Evolutionary conservation across 2,888 invertebrate species (phyloP), one percentile per base, ranked within the genome.

Genomic region (Andrena minutula): DNA sequence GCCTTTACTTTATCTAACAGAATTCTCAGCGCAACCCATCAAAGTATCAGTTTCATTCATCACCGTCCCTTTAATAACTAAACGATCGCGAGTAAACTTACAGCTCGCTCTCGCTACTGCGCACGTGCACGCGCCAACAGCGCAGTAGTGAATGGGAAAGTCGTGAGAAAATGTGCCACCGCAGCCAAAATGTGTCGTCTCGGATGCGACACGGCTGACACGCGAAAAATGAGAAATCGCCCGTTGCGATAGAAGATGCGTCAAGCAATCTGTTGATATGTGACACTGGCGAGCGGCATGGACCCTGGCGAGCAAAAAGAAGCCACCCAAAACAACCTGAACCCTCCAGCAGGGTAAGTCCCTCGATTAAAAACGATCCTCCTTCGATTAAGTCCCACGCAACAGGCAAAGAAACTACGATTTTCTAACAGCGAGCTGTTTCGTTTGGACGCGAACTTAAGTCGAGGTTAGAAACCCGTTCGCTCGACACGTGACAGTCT

Each of bases 291-390:
- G 26, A n/a, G n/a, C 23, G 53, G 20, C 7, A 74, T 78, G 78
- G 75, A 60, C 10, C 26, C 51, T 58, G 49, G 71, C 41, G 56
- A 61, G 10, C 56, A 47, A 74, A 77, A 64, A 26, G 63, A 58
- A 65, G 53, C 10, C 35, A 35, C 16, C 51, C 23, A 75, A 26
- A 28, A 70, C 47, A 30, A 56, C 51, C 26, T 80, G 47, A 86
- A 83, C 49, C 30, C 20, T 8, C 77, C 58, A 51, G 4, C n/a
- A 12, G 65, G 76, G 85, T 83, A 70, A 83, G 80, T 83, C 47
- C 12, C 8, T 12, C 16, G n/a, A 28, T 20, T 32, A 12, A 56
- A 41, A 23, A 30, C 41, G 16, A 26, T 53, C 53, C 28, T 23
- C 30, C 1, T 12, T 7, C 41, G 12, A 73, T 23, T 30, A n/a